Evolutionary conservation across 2,888 invertebrate genomes (phyloP).

Genomic region (Tachina fera): DNA sequence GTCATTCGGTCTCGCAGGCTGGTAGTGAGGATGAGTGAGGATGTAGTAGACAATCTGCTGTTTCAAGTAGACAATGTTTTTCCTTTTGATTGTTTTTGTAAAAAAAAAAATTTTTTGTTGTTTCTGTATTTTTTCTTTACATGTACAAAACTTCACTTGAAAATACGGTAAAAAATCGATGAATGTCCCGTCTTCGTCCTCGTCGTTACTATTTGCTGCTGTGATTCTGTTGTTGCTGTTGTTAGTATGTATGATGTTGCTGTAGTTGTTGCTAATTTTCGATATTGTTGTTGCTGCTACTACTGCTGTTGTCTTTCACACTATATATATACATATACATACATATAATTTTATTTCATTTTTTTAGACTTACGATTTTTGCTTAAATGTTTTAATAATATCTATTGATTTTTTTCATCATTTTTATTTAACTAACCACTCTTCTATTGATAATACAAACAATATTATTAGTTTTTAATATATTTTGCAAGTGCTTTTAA

Average conservation of each 20-base stretch:
- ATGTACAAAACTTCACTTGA: constrained; percentile 63
- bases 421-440: constrained; percentile 7
- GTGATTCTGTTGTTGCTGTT: constrained; percentile 17
- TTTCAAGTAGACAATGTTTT: constrained; percentile 50
- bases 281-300: constrained; percentile 41
- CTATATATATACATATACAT: constrained; percentile 7
- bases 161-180: constrained; percentile 70
- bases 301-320: constrained; percentile 42
- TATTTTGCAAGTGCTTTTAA: constrained; percentile 22
- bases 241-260: constrained; percentile 33
- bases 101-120: constrained; percentile 25
- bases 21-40: constrained; percentile 49
- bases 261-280: constrained; percentile 61
- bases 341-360: constrained; percentile 22
- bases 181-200: constrained; percentile 63
- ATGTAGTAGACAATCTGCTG: constrained; percentile 55
- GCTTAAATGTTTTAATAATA: constrained; percentile 54
- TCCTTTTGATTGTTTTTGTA: constrained; percentile 44
- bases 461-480: constrained; percentile 23
- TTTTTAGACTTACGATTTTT: constrained; percentile 34
- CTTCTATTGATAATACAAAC: constrained; percentile 35
- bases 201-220: constrained; percentile 48
- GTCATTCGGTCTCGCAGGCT: constrained; percentile 17
- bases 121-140: constrained; percentile 52
- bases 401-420: constrained; percentile 61